These are phyloP conservation scores for Autographa pulchrina DNA, from an alignment of 2,888 invertebrate genomes.

Conservation along the genomic window DNA sequence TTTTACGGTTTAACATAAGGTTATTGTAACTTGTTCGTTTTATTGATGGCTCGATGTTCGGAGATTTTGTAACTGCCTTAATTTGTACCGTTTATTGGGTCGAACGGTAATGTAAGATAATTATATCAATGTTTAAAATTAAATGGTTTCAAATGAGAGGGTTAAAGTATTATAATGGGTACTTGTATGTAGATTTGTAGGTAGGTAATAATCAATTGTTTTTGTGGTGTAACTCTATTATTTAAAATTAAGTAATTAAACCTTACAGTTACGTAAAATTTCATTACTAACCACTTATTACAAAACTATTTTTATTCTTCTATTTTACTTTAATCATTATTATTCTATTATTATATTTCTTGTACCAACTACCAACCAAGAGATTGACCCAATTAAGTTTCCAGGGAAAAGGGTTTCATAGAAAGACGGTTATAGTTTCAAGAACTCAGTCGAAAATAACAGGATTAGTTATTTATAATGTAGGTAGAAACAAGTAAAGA, in stretches of 20 bases:
- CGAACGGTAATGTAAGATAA: conserved; percentile 21
- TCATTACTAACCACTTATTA: too few species aligned
- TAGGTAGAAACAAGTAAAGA: too few species aligned
- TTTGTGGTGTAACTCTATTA: not conserved
- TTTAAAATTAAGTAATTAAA: not conserved
- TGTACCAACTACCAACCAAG: not conserved
- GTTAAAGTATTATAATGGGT: not conserved
- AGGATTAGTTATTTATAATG: too few species aligned
- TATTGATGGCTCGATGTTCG: conserved; percentile 47
- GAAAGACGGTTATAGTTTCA: too few species aligned
- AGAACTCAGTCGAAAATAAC: too few species aligned
- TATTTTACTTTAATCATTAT: not conserved
- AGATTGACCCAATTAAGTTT: not conserved
- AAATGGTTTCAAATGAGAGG: not conserved
- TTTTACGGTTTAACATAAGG: conserved; percentile 61
- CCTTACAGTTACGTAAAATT: too few species aligned
- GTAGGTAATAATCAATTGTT: not conserved
- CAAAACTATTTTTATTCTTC: too few species aligned
- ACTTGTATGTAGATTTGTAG: not conserved
- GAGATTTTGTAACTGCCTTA: conserved; percentile 43
- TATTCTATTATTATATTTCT: not conserved
- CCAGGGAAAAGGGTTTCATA: too few species aligned
- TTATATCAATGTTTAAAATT: conserved; percentile 2
- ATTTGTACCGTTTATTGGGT: conserved; percentile 33
- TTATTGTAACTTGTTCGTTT: conserved; percentile 59